These are phyloP conservation scores for Temnothorax curvispinosus DNA, from an alignment of 1,140 invertebrate species.

Conservation along the genomic window DNA sequence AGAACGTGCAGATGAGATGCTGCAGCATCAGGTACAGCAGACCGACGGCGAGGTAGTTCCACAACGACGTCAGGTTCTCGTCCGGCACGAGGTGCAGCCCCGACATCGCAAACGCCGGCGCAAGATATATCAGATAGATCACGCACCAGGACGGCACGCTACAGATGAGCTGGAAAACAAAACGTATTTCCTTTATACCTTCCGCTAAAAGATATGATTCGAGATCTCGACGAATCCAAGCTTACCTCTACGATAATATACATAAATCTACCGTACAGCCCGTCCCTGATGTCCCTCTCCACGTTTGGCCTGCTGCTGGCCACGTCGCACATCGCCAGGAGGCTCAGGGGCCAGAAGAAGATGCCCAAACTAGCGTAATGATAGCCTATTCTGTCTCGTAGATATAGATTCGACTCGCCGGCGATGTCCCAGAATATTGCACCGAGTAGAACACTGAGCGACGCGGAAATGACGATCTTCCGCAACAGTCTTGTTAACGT, in stretches of 20 bases:
- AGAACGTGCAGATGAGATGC: slow-evolving; percentile 90
- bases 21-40: slow-evolving; percentile 91
- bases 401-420: slow-evolving; percentile 89
- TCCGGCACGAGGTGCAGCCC: slow-evolving; percentile 87
- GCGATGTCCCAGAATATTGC: slow-evolving; percentile 96
- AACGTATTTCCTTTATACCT: background rate
- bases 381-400: slow-evolving; percentile 93
- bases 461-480: slow-evolving; percentile 91
- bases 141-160: slow-evolving; percentile 88
- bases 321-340: slow-evolving; percentile 89
- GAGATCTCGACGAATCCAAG: slow-evolving; percentile 11
- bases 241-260: slow-evolving; percentile 93
- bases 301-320: slow-evolving; percentile 89
- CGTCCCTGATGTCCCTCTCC: slow-evolving; percentile 92
- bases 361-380: slow-evolving; percentile 94
- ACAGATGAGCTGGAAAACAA: slow-evolving; percentile 86
- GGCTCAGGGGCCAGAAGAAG: slow-evolving; percentile 91
- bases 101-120: slow-evolving; percentile 96
- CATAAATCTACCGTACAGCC: slow-evolving; percentile 91
- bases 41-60: slow-evolving; percentile 86
- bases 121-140: slow-evolving; percentile 93
- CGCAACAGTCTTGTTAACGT: slow-evolving; percentile 92
- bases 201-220: background rate
- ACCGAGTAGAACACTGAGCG: slow-evolving; percentile 93
- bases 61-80: slow-evolving; percentile 81